Evolutionary conservation across 2,888 invertebrate species (phyloP).

Genomic region (Drosophila hamatofila): DNA sequence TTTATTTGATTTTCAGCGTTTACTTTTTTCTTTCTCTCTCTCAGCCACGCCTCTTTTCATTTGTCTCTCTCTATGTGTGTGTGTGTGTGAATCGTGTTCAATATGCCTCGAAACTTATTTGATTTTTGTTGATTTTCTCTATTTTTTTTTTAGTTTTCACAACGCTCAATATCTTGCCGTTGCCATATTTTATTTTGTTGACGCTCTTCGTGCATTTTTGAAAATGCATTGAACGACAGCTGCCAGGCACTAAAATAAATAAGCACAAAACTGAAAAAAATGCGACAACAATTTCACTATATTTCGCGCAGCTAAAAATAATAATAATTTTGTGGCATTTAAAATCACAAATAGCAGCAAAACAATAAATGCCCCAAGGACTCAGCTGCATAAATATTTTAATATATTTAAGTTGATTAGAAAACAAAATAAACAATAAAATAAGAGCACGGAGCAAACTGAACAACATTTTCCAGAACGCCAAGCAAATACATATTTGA

Average conservation of each 20-base stretch:
- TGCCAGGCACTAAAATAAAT: slow-evolving; percentile 12
- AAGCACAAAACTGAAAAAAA: background rate
- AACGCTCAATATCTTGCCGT: slow-evolving; percentile 55
- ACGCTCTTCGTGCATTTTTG: slow-evolving; percentile 28
- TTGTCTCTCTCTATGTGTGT: background rate
- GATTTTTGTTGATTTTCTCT: slow-evolving; percentile 44
- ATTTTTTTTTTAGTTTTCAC: slow-evolving; percentile 38
- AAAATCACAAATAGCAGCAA: background rate
- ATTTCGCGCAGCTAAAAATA: slow-evolving; percentile 12
- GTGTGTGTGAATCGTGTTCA: slow-evolving; percentile 14
- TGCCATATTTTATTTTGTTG: slow-evolving; percentile 1
- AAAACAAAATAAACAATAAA: slow-evolving; percentile 3
- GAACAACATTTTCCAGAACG: slow-evolving; percentile 13
- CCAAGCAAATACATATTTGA: slow-evolving; percentile 45
- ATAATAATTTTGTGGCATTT: slow-evolving; percentile 21
- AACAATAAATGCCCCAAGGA: background rate
- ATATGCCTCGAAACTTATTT: slow-evolving; percentile 30
- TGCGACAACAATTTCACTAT: background rate
- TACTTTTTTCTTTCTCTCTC: slow-evolving; percentile 36
- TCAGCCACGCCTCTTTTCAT: slow-evolving; percentile 7
- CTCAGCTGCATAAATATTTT: slow-evolving; percentile 31
- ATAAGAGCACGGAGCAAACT: background rate
- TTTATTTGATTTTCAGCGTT: slow-evolving; percentile 81
- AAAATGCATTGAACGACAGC: slow-evolving; percentile 32
- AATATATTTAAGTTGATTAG: slow-evolving; percentile 48